Evolutionary conservation across 2,113 vertebrate species (phyloP).

Genomic region (Coregonus clupeaformis): DNA sequence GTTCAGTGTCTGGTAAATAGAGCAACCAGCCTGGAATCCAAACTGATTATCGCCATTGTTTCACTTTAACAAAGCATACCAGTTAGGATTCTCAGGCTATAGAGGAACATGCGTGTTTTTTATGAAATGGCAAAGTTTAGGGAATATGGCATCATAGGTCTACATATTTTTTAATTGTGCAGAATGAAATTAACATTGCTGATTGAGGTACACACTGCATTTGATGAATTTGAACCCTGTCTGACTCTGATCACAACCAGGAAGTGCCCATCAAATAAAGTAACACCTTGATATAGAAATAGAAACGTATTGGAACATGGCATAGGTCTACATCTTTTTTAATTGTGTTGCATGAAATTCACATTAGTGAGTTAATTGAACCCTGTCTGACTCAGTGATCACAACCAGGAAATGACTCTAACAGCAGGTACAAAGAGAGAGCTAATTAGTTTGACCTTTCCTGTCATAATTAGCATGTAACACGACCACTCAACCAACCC

Average conservation of each 20-base stretch:
- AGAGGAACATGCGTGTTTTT: too few species aligned
- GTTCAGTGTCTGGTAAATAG: slow-evolving; percentile 1
- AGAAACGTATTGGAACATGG: not conserved
- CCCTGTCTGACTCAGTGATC: slow-evolving; percentile 47
- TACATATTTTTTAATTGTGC: not conserved
- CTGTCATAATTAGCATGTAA: slow-evolving; percentile 71
- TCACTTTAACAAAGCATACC: too few species aligned
- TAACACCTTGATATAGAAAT: too few species aligned
- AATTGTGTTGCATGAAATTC: not conserved
- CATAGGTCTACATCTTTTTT: not conserved
- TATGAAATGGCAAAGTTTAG: too few species aligned
- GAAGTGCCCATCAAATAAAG: too few species aligned
- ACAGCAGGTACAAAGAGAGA: slow-evolving; percentile 67
- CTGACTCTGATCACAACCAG: too few species aligned
- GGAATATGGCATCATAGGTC: too few species aligned
- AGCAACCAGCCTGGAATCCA: not conserved
- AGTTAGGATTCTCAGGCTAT: too few species aligned
- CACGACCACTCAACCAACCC: slow-evolving; percentile 50
- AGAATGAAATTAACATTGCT: slow-evolving; percentile 3
- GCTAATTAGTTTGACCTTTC: slow-evolving; percentile 81
- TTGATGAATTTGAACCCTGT: too few species aligned
- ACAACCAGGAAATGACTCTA: slow-evolving; percentile 43
- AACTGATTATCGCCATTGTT: too few species aligned
- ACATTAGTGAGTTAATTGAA: slow-evolving; percentile 46
- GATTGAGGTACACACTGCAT: too few species aligned